Conservation (phyloP, 2,113 vertebrate genomes). For the Physeter macrocephalus region DNA sequence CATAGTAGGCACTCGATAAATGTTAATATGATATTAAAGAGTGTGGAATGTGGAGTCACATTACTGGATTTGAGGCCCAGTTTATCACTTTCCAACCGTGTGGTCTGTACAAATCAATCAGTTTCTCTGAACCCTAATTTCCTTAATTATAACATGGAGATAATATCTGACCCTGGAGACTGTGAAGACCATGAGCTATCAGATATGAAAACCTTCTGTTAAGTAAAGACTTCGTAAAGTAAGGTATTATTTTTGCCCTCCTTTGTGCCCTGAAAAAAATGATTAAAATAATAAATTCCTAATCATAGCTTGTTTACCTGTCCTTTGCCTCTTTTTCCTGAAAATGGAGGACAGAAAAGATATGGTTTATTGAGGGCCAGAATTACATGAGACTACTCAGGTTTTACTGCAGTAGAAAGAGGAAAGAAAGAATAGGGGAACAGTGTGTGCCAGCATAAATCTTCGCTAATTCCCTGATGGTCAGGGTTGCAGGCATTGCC, state of each 20-base stretch:
- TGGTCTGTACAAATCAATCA: neutral
- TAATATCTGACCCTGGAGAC: neutral
- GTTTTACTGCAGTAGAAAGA: neutral
- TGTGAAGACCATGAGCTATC: neutral
- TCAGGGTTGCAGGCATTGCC: neutral
- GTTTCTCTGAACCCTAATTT: neutral
- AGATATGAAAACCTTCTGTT: neutral
- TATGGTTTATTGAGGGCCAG: neutral
- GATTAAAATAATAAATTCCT: neutral
- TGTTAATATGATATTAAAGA: neutral
- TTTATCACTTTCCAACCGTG: neutral
- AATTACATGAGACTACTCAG: neutral
- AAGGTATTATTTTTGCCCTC: neutral
- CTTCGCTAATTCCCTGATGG: neutral
- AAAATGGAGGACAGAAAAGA: neutral
- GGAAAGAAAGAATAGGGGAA: neutral
- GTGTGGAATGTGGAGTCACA: neutral
- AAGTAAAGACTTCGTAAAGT: neutral
- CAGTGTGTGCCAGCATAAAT: neutral
- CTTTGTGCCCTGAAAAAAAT: neutral
- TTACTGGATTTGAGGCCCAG: neutral
- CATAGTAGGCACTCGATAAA: neutral
- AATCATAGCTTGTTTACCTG: neutral
- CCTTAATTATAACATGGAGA: neutral
- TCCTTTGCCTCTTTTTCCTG: neutral